Conservation (phyloP, 2,797 vertebrate genomes). For the Crocodylus rhombifer region DNA sequence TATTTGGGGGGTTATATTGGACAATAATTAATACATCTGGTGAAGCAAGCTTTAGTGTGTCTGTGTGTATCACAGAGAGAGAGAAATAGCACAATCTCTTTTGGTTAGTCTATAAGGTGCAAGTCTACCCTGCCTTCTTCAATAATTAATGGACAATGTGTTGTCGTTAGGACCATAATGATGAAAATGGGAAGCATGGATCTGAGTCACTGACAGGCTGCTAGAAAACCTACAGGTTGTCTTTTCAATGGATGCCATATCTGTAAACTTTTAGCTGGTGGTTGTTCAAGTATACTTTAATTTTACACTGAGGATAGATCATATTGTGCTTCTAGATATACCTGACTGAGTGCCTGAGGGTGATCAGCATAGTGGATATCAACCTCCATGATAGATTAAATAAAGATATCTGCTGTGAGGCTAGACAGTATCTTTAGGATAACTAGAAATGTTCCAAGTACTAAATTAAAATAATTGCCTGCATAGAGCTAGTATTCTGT, state of each 20-base stretch:
- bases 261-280: not conserved
- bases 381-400: constrained; percentile 34
- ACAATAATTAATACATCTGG: no score
- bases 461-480: constrained; percentile 56
- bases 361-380: constrained; percentile 21
- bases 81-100: no score
- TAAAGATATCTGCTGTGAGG: constrained; percentile 28
- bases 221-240: not conserved
- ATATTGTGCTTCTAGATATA: not conserved
- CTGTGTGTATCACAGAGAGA: no score
- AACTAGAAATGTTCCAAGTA: constrained; percentile 42
- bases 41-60: no score
- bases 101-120: no score
- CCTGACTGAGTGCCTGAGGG: not conserved
- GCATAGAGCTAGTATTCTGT: constrained; percentile 10
- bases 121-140: not conserved
- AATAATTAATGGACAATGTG: constrained; percentile 9
- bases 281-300: constrained; percentile 22
- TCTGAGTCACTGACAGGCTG: constrained; percentile 21
- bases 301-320: not conserved
- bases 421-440: constrained; percentile 41
- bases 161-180: not conserved
- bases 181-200: not conserved
- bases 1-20: constrained; percentile 53
- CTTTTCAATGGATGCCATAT: not conserved